Evolutionary conservation across 2,113 vertebrate species (phyloP).

Genomic region (Bujurquina vittata): DNA sequence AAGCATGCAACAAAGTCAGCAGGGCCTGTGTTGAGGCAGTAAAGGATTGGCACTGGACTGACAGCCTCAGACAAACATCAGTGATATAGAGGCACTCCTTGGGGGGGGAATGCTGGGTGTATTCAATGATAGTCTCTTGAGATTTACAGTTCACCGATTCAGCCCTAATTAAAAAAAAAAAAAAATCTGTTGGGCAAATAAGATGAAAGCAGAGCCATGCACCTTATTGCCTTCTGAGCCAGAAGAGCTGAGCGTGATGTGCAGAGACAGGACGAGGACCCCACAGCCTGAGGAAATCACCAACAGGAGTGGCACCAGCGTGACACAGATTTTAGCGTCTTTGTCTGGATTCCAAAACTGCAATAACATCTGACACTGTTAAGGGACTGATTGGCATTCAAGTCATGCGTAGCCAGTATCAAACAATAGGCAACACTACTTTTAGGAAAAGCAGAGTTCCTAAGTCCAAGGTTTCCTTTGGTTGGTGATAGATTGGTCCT

Average conservation of each 20-base stretch:
- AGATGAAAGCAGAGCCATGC: neutral
- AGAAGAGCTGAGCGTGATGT: conserved; percentile 22
- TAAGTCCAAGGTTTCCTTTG: neutral
- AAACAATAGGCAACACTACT: neutral
- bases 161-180: neutral
- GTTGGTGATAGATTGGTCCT: neutral
- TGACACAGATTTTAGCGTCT: conserved; percentile 42
- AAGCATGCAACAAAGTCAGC: neutral
- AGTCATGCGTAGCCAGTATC: neutral
- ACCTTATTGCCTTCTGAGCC: conserved; percentile 12
- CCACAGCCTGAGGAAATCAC: conserved; percentile 56
- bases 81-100: conserved; percentile 18
- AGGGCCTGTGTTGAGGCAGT: neutral
- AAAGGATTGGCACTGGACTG: neutral
- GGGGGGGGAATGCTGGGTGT: neutral
- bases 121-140: neutral
- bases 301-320: conserved; percentile 37
- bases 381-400: neutral
- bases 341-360: conserved; percentile 14
- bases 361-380: neutral
- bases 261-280: conserved; percentile 52
- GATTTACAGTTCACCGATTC: conserved; percentile 41
- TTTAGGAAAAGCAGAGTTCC: neutral
- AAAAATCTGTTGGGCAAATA: conserved; percentile 14
- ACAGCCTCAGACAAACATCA: neutral